These are phyloP conservation scores for Blastobasis adustella DNA, from an alignment of 2,888 invertebrate species.

Conservation along the genomic window DNA sequence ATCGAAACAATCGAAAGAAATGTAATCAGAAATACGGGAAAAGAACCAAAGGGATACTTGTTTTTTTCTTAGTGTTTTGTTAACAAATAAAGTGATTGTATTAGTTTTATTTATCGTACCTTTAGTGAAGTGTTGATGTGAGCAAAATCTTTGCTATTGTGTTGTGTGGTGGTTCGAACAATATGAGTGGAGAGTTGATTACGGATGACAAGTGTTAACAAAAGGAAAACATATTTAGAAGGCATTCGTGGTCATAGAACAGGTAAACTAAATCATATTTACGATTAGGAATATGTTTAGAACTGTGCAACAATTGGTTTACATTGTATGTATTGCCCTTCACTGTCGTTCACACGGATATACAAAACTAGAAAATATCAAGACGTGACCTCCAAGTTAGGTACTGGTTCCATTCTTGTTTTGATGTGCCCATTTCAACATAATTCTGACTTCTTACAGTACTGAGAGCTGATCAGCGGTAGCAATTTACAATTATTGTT, in stretches of 20 bases:
- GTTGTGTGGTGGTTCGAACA: conserved; percentile 43
- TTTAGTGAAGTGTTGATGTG: conserved; percentile 35
- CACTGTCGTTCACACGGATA: conserved; percentile 28
- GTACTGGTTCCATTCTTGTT: conserved; percentile 29
- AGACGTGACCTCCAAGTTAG: conserved; percentile 59
- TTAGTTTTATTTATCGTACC: conserved; percentile 19
- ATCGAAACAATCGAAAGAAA: conserved; percentile 20
- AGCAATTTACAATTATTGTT: conserved; percentile 15
- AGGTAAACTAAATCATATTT: conserved; percentile 5
- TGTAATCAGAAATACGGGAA: conserved; percentile 27
- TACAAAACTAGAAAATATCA: conserved; percentile 60
- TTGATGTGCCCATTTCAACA: conserved; percentile 19
- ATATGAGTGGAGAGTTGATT: conserved; percentile 68
- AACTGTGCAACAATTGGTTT: conserved; percentile 10
- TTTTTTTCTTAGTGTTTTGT: conserved; percentile 33
- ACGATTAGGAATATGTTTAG: neutral
- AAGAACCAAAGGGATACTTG: conserved; percentile 31
- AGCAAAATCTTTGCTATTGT: conserved; percentile 44
- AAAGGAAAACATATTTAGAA: conserved; percentile 53
- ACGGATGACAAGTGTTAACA: conserved; percentile 68
- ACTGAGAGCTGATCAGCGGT: neutral
- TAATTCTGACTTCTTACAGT: neutral
- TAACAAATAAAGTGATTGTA: conserved; percentile 25
- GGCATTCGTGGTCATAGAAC: conserved; percentile 17
- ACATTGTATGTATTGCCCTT: conserved; percentile 43